Conservation (phyloP, 2,888 invertebrate species). For the Bellardia pandia region DNA sequence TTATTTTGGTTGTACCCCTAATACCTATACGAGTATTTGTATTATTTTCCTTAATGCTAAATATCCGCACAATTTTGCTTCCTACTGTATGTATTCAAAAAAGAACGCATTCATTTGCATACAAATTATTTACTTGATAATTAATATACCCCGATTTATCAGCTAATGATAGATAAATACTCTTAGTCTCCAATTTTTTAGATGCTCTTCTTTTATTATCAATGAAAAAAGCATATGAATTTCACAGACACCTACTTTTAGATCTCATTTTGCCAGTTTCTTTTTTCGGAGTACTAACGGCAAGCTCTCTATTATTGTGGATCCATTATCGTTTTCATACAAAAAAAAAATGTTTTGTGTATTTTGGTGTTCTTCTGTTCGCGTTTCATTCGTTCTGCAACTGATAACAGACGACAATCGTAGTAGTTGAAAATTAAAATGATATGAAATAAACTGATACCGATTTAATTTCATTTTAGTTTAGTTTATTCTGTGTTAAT, state of each 20-base stretch:
- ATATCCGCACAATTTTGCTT: no score
- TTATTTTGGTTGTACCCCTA: no score
- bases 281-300: background rate
- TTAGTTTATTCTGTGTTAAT: slow-evolving; percentile 24
- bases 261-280: background rate
- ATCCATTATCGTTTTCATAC: slow-evolving; percentile 39
- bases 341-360: background rate
- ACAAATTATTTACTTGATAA: background rate
- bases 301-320: slow-evolving; percentile 12
- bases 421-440: slow-evolving; percentile 39
- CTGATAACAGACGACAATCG: slow-evolving; percentile 57
- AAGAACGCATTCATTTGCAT: background rate
- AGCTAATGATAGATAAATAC: background rate
- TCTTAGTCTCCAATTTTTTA: background rate
- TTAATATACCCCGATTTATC: background rate
- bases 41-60: no score
- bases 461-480: slow-evolving; percentile 24
- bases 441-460: slow-evolving; percentile 53
- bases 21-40: no score
- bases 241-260: slow-evolving; percentile 8
- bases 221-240: background rate
- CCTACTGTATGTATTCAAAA: no score
- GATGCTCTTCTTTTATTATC: background rate
- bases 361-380: background rate
- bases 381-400: slow-evolving; percentile 4